Evolutionary conservation across 2,797 vertebrate genomes (phyloP).

Genomic region (Benthosema pterotum): DNA sequence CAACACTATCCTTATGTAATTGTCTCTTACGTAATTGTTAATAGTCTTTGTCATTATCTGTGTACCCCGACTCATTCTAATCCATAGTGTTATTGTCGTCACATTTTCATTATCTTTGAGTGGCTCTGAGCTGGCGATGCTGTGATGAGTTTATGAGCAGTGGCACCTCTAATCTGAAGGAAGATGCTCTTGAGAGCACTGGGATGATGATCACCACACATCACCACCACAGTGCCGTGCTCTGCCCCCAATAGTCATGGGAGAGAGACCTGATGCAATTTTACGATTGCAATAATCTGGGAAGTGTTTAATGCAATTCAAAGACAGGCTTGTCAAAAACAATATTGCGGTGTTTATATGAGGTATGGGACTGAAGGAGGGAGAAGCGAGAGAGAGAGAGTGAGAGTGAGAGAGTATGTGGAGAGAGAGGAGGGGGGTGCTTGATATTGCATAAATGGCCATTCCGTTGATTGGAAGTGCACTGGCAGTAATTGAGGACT

Average conservation of each 20-base stretch:
- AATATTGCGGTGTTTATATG: constrained; percentile 53
- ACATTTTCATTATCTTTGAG: constrained; percentile 72
- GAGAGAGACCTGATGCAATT: constrained; percentile 65
- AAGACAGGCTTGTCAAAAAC: constrained; percentile 67
- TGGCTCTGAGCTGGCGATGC: constrained; percentile 53
- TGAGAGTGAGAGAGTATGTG: neutral
- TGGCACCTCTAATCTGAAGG: constrained; percentile 71
- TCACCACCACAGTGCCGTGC: constrained; percentile 32
- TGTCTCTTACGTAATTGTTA: constrained; percentile 40
- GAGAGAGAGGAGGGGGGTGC: neutral
- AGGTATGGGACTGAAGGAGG: constrained; percentile 28
- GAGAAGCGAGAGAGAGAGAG: neutral
- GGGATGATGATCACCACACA: constrained; percentile 61
- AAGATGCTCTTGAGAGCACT: constrained; percentile 67
- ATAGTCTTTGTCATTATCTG: constrained; percentile 44
- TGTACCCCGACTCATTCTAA: constrained; percentile 43
- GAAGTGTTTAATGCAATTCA: constrained; percentile 73
- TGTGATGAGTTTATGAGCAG: constrained; percentile 74
- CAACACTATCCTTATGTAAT: no score
- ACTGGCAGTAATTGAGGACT: constrained; percentile 61
- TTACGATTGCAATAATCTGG: constrained; percentile 73
- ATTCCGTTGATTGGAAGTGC: constrained; percentile 50
- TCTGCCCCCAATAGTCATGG: constrained; percentile 29
- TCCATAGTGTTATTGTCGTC: constrained; percentile 55
- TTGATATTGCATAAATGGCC: constrained; percentile 22